Evolutionary conservation across 1,140 invertebrate genomes (phyloP).

Genomic region (Drosophila kanapiae): DNA sequence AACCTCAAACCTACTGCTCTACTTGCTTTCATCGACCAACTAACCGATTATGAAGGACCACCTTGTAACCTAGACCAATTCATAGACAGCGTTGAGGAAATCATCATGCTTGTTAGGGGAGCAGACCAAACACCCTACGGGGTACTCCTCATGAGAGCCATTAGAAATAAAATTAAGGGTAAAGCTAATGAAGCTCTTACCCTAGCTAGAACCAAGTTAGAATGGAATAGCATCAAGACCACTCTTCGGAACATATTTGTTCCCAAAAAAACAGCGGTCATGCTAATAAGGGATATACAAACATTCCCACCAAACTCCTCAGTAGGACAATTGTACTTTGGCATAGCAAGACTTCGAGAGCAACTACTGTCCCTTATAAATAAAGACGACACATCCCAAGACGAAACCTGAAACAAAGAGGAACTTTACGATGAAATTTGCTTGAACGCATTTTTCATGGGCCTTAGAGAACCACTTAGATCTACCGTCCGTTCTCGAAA

Average conservation of each 20-base stretch:
- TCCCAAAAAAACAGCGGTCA: slow-evolving; percentile 6
- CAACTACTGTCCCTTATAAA: not conserved
- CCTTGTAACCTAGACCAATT: slow-evolving; percentile 3
- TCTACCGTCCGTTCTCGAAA: too few species aligned
- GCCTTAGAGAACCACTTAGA: too few species aligned
- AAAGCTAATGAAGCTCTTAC: slow-evolving; percentile 3
- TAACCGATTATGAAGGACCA: not conserved
- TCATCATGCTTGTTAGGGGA: slow-evolving; percentile 16
- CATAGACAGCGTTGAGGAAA: slow-evolving; percentile 15
- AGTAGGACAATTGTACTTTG: slow-evolving; percentile 2
- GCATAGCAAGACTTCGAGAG: not conserved
- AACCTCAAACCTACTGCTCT: slow-evolving; percentile 4
- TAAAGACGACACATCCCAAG: not conserved
- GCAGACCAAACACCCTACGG: slow-evolving; percentile 17
- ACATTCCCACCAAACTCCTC: not conserved
- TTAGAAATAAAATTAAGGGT: slow-evolving; percentile 10
- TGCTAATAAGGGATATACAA: slow-evolving; percentile 4
- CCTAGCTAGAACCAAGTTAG: not conserved
- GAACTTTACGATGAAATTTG: too few species aligned
- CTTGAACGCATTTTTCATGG: too few species aligned
- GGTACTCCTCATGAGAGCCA: not conserved
- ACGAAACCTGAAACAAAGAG: not conserved
- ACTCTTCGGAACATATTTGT: not conserved
- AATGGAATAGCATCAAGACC: too few species aligned
- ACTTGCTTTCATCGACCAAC: slow-evolving; percentile 1